A percentile compares a stretch with the other conserved stretches of the same genome.
Conservation (phyloP, 2,113 vertebrate genomes). For the Eolophus roseicapilla region DNA sequence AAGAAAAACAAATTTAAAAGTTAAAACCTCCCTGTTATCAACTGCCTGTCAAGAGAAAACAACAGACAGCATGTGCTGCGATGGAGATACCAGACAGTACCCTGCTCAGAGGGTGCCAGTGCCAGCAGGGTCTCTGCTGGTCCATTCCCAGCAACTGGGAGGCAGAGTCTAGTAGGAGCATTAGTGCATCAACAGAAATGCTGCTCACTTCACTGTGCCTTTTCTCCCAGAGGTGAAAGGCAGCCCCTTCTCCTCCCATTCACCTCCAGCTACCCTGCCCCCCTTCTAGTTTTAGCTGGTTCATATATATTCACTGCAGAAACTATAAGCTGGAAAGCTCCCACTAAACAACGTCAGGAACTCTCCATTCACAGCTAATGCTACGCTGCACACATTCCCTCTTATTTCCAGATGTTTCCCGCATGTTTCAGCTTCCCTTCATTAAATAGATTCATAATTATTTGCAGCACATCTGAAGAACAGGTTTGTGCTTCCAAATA, state of each 20-base stretch:
- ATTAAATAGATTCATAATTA: constrained; percentile 28
- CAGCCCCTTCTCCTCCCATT: background rate
- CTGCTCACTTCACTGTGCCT: background rate
- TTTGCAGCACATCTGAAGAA: constrained; percentile 8
- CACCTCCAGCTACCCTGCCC: background rate
- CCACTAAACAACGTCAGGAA: background rate
- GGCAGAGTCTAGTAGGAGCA: background rate
- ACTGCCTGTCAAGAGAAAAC: background rate
- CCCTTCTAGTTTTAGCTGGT: background rate
- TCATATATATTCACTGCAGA: background rate
- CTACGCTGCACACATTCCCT: constrained; percentile 2
- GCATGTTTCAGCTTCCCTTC: background rate
- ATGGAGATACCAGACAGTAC: background rate
- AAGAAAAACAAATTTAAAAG: background rate
- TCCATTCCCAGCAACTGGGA: background rate
- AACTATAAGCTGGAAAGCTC: background rate
- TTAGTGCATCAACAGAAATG: background rate
- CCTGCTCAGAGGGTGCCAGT: background rate
- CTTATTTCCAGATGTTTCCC: constrained; percentile 25
- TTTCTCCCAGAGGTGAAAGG: background rate
- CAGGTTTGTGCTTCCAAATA: background rate
- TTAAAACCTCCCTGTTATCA: background rate
- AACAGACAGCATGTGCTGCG: background rate
- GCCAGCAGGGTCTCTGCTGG: background rate
- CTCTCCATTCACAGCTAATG: background rate